Percentiles rank a stretch among this genome's conserved stretches.
Evolutionary conservation across 2,888 invertebrate species (phyloP).

Genomic region (Cantharis flavilabris): DNA sequence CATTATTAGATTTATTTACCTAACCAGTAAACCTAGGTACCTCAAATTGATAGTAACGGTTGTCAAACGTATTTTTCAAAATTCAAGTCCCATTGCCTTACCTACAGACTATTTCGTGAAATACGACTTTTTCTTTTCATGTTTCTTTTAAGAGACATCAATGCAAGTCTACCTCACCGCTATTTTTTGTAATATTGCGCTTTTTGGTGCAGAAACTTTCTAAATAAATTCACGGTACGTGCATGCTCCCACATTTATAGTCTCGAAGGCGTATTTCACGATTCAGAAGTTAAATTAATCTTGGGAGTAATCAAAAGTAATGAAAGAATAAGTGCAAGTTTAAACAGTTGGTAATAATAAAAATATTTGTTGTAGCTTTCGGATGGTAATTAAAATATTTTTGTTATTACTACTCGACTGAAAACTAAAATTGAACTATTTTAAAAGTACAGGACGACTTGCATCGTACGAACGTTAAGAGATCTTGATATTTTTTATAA

Average conservation of each 20-base stretch:
- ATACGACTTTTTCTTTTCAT: neutral
- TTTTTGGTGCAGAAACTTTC: too few species aligned
- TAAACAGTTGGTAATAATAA: neutral
- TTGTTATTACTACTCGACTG: neutral
- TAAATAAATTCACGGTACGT: too few species aligned
- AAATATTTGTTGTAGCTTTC: neutral
- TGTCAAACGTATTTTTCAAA: neutral
- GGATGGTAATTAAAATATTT: neutral
- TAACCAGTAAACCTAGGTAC: neutral
- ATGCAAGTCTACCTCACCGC: too few species aligned
- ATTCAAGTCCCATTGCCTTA: neutral
- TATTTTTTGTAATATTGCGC: too few species aligned
- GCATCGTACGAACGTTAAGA: neutral
- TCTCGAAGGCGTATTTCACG: neutral
- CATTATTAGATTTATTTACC: neutral
- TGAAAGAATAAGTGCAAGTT: neutral
- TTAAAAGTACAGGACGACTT: neutral
- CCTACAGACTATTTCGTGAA: neutral
- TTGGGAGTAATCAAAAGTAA: neutral
- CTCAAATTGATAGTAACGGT: neutral
- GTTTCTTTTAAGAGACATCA: too few species aligned
- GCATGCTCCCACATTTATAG: too few species aligned
- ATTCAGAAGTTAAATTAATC: neutral
- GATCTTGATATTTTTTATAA: neutral
- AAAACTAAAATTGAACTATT: neutral